Conservation (phyloP, 1,140 invertebrate species). For the Solenopsis fugax region DNA sequence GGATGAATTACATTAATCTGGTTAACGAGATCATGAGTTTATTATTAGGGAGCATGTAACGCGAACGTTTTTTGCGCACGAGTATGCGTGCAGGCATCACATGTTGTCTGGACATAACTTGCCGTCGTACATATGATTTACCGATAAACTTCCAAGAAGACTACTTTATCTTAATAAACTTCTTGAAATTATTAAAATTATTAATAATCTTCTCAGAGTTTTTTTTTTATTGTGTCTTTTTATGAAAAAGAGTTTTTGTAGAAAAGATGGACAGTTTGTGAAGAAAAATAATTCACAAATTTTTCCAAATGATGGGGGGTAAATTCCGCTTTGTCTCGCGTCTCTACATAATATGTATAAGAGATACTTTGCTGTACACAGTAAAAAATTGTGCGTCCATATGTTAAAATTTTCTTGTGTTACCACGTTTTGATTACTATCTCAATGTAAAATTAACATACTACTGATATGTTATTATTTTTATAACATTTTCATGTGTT, state of each 20-base stretch:
- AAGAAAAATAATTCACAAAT: neutral
- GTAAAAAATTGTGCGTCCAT: too few relatives aligned
- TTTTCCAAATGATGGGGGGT: neutral
- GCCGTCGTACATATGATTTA: conserved; percentile 17
- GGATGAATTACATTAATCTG: conserved; percentile 49
- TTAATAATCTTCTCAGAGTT: conserved; percentile 10
- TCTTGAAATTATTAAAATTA: conserved; percentile 36
- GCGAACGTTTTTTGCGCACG: conserved; percentile 12
- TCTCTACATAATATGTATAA: too few relatives aligned
- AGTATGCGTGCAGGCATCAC: neutral
- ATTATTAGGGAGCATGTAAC: conserved; percentile 39
- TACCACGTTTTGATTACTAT: too few relatives aligned
- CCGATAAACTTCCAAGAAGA: conserved; percentile 27
- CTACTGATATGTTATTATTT: too few relatives aligned
- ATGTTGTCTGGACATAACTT: conserved; percentile 44
- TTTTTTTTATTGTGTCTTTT: neutral
- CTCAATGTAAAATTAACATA: too few relatives aligned
- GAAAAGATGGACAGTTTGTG: neutral
- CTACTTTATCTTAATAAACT: conserved; percentile 5
- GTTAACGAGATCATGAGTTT: conserved; percentile 62
- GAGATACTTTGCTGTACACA: too few relatives aligned
- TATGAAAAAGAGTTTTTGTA: neutral
- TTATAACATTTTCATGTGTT: too few relatives aligned
- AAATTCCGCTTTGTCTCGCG: neutral
- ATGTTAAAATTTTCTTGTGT: too few relatives aligned